Evolutionary conservation across 64 coral and sea anemone genomes (phyloP).

Genomic region (Acropora yongei): DNA sequence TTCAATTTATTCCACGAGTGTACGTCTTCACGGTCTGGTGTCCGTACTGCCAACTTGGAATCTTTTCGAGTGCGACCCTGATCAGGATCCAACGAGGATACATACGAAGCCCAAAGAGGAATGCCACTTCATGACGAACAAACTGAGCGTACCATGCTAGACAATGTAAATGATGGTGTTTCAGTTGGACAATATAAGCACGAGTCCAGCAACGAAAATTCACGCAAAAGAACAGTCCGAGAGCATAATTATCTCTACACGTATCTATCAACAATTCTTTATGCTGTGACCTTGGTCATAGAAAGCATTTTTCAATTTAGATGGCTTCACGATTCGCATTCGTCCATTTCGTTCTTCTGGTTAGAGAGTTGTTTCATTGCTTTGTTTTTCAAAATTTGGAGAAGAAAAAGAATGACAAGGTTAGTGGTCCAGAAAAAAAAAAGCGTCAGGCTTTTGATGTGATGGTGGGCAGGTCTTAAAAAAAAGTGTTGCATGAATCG

Average conservation of each 20-base stretch:
- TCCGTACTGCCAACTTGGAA: neutral
- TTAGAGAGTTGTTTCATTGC: slow-evolving; percentile 26
- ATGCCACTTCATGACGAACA: slow-evolving; percentile 19
- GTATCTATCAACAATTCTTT: slow-evolving; percentile 6
- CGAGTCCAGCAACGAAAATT: slow-evolving; percentile 12
- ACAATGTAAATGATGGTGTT: neutral
- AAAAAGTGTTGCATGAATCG: no score
- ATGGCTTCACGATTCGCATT: neutral
- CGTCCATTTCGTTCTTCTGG: slow-evolving; percentile 28
- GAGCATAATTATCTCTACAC: slow-evolving; percentile 5
- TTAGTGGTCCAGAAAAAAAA: neutral
- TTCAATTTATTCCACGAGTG: no score
- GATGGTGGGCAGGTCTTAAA: no score
- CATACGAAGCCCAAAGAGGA: neutral
- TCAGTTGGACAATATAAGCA: neutral
- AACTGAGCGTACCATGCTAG: neutral
- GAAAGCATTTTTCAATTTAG: slow-evolving; percentile 32
- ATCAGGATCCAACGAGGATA: neutral
- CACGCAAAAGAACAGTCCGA: slow-evolving; percentile 3
- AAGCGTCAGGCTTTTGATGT: no score
- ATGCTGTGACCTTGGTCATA: neutral
- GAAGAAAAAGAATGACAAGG: slow-evolving; percentile 21
- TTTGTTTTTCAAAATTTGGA: slow-evolving; percentile 12
- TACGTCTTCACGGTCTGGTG: neutral
- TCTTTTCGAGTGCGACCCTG: slow-evolving; percentile 6